These are phyloP conservation scores for Temnothorax nylanderi DNA, from an alignment of 1,140 invertebrate species.

Conservation along the genomic window DNA sequence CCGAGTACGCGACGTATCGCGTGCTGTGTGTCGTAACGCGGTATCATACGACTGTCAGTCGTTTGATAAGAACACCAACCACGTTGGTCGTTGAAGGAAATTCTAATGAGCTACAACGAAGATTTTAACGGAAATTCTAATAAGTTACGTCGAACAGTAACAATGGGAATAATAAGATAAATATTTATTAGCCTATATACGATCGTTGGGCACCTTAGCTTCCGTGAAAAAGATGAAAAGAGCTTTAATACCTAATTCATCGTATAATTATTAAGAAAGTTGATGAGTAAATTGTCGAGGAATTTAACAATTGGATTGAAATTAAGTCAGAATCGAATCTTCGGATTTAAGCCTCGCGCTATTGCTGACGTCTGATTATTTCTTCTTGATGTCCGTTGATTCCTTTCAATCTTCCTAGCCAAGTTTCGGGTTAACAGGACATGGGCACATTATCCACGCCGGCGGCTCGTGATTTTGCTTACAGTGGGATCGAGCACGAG, in stretches of 20 bases:
- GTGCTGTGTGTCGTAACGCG: slow-evolving; percentile 21
- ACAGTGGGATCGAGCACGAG: slow-evolving; percentile 94
- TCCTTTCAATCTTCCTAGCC: neutral
- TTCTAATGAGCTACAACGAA: no score
- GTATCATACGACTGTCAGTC: slow-evolving; percentile 36
- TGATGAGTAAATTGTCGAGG: neutral
- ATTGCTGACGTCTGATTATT: no score
- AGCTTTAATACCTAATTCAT: neutral
- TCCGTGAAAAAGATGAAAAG: neutral
- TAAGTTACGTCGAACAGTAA: neutral
- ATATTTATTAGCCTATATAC: neutral
- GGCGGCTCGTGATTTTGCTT: slow-evolving; percentile 81
- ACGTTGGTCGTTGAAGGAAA: neutral
- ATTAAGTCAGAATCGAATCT: neutral
- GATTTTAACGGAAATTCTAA: neutral
- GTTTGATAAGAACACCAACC: slow-evolving; percentile 25
- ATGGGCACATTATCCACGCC: slow-evolving; percentile 27
- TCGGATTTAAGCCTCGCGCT: neutral
- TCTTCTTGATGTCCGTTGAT: neutral
- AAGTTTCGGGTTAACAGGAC: neutral
- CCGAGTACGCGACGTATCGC: slow-evolving; percentile 4
- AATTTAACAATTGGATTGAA: neutral
- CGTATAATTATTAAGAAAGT: neutral
- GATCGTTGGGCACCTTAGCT: neutral
- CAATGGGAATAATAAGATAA: neutral